These are phyloP conservation scores for Acleris holmiana DNA, from an alignment of 2,888 invertebrate genomes.

Conservation along the genomic window DNA sequence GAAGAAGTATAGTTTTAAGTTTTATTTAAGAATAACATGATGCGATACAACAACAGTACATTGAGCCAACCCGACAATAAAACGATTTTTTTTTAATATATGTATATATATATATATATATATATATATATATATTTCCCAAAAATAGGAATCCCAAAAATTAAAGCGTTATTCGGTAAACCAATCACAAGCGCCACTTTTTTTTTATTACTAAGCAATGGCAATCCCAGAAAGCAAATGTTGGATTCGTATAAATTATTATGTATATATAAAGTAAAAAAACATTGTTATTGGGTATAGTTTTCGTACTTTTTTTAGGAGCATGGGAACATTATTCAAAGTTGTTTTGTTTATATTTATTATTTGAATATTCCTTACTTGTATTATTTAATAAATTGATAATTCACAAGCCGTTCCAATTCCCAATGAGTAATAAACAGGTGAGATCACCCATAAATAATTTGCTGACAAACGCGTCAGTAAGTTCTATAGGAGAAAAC, in stretches of 20 bases:
- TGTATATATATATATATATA: too few relatives aligned
- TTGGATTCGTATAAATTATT: constrained; percentile 62
- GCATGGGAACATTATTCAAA: too few relatives aligned
- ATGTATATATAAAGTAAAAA: constrained; percentile 36
- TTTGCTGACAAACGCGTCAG: too few relatives aligned
- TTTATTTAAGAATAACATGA: constrained; percentile 49
- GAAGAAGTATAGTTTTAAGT: constrained; percentile 50
- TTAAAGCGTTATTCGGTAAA: constrained; percentile 76
- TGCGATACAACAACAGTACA: constrained; percentile 56
- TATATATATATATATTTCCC: constrained; percentile 27
- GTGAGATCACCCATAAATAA: too few relatives aligned
- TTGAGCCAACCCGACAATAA: constrained; percentile 76
- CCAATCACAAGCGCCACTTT: constrained; percentile 77
- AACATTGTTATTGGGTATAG: constrained; percentile 44
- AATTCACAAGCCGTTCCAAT: too few relatives aligned
- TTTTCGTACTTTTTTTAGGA: neutral
- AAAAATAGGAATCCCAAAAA: constrained; percentile 51
- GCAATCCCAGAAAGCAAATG: constrained; percentile 79
- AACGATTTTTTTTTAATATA: constrained; percentile 49
- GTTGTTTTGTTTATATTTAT: too few relatives aligned
- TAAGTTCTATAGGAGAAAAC: too few relatives aligned
- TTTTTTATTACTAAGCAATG: constrained; percentile 63
- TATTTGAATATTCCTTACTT: too few relatives aligned
- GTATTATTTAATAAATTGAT: too few relatives aligned
- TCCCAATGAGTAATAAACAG: too few relatives aligned